phyloP scores from a whole-genome alignment of 2,888 invertebrate genomes.

The Latrodectus hesperus region DNA sequence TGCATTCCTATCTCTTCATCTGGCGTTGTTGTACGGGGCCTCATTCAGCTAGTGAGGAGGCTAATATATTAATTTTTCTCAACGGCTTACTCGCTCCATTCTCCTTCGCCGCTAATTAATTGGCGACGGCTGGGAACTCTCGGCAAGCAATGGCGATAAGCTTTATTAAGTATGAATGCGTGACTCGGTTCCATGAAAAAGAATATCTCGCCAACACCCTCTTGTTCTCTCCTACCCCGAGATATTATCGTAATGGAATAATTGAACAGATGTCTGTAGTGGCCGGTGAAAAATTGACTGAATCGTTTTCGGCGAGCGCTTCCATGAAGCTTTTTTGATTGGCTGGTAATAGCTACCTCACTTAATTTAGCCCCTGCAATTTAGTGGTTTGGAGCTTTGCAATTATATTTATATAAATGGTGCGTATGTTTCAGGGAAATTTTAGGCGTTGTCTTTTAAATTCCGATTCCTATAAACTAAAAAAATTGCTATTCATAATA shows the following conservation, averaged over 20 bases:
- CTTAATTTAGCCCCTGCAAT: no score
- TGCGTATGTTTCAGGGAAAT: no score
- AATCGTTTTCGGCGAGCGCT: conserved; percentile 1
- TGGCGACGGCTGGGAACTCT: conserved; percentile 7
- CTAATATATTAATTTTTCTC: no score
- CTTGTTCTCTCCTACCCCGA: not conserved
- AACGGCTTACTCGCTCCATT: no score
- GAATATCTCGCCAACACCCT: not conserved
- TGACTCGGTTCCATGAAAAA: conserved; percentile 22
- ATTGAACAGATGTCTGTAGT: conserved; percentile 50
- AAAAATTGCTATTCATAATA: no score
- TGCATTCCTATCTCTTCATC: no score
- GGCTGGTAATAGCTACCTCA: not conserved
- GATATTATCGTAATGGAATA: conserved; percentile 68
- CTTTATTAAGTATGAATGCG: conserved; percentile 55
- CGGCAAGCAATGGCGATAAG: conserved; percentile 33
- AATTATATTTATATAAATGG: no score
- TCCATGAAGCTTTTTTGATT: not conserved
- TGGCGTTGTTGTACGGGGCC: no score
- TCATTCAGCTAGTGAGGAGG: no score
- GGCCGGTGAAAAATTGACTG: conserved; percentile 55
- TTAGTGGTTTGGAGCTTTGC: no score
- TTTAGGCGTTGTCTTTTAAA: no score
- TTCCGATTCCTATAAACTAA: no score
- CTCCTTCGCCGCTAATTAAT: conserved; percentile 30